Conservation (phyloP, 2,888 invertebrate species). For the Meghimatium bilineatum region DNA sequence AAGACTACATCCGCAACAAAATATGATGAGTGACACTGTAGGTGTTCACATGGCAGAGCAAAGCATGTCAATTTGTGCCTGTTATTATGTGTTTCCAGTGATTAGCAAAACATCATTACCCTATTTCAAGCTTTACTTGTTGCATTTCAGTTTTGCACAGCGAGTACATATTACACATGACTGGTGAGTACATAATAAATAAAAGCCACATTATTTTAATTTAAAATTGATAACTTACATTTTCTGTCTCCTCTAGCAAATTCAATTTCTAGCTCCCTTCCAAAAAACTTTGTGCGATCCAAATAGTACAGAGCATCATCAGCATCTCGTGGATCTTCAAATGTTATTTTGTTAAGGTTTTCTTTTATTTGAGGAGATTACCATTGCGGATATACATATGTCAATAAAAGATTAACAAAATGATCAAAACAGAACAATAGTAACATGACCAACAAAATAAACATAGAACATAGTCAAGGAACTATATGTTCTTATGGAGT, state of each 20-base stretch:
- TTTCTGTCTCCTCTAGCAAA: conserved; percentile 80
- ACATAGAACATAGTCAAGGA: no score
- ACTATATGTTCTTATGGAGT: no score
- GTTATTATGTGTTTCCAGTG: no score
- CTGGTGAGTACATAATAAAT: background rate
- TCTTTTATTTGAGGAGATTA: conserved; percentile 52
- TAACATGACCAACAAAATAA: no score
- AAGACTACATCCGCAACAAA: no score
- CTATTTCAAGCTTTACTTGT: no score
- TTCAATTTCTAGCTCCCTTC: conserved; percentile 78
- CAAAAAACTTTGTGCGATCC: conserved; percentile 77
- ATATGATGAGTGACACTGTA: no score
- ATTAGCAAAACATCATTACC: no score
- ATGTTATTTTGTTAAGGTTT: conserved; percentile 70
- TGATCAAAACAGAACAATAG: background rate
- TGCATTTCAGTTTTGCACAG: no score
- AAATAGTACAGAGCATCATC: conserved; percentile 79
- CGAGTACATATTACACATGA: background rate
- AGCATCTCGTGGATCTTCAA: conserved; percentile 79
- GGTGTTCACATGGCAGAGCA: no score
- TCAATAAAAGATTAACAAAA: background rate
- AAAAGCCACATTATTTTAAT: background rate
- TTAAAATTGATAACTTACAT: conserved; percentile 73
- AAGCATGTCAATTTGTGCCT: background rate
- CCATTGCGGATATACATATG: background rate